Base-by-base conservation (phyloP, 2,113 vertebrate species). In the Lynx canadensis region DNA sequence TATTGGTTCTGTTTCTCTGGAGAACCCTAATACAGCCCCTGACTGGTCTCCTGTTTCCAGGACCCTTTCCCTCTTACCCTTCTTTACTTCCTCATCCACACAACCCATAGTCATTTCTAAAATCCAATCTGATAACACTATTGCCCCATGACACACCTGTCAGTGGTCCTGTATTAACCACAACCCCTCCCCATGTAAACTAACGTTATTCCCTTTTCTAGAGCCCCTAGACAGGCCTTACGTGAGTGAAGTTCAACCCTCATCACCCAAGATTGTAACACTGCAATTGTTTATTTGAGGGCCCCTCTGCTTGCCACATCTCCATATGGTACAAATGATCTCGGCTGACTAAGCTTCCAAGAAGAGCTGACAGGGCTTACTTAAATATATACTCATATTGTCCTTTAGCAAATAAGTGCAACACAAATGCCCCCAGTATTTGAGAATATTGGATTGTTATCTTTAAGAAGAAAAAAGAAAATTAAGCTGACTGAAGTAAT, bases 401-500 rank as follows among this genome's bases (percentile, higher is more conserved):
- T 83, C 97, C 83, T 92, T 80, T 73, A 94, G 45, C 76, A 84
- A 96, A 97, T 84, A 38, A 94, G 33, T 15, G 4, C 19, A 74
- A 80, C 21, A 29, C 50, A 90, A 89, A 91, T 71, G 65, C 36
- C 69, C 71, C 31, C n/a, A 27, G 87, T 94, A 76, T 86, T 96
- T 80, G 41, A 90, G 55, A 89, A 95, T 92, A 94, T 78, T 94
- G 89, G 13, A 96, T 76, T 92, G 60, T 69, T 87, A 48, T 96
- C 69, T 94, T 96, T 81, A 92, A 92, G 38, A 79, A 21, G 23
- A n/a, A n/a, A 60, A 96, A 55, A 89, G 71, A 96, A 96, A 94
- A 96, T 87, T 95, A 95, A 97, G 74, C 50, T 92, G 84, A 96
- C 50, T 81, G 29, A 73, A 96, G 65, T 97, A 94, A 96, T 92